Percentiles rank a stretch among this genome's conserved stretches.
Conservation (phyloP, 2,888 invertebrate species). For the Lasioglossum oenotherae region DNA sequence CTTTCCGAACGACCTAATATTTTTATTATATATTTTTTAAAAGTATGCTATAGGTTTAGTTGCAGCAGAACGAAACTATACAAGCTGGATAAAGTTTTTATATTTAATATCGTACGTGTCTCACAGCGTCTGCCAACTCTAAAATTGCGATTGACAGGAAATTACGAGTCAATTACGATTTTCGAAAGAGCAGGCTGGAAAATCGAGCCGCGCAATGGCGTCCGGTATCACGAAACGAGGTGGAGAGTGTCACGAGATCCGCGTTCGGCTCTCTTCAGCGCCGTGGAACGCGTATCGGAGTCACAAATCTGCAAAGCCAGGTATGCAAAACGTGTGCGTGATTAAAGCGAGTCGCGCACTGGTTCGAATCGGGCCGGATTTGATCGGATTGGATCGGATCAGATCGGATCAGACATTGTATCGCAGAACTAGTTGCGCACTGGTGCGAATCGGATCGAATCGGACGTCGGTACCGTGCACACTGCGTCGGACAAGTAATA, state of each 20-base stretch:
- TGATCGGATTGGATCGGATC: conserved; percentile 66
- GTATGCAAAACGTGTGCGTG: conserved; percentile 61
- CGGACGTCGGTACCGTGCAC: conserved; percentile 60
- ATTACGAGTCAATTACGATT: background rate
- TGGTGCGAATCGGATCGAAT: conserved; percentile 67
- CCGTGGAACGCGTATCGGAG: conserved; percentile 10
- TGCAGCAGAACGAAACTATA: no score
- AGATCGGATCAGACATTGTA: conserved; percentile 65
- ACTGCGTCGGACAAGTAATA: conserved; percentile 49
- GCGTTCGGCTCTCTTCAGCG: conserved; percentile 18
- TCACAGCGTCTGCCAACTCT: background rate
- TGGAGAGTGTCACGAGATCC: conserved; percentile 9
- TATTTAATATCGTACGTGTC: background rate
- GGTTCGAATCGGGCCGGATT: conserved; percentile 61
- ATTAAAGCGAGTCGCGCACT: conserved; percentile 61
- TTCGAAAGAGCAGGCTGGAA: background rate
- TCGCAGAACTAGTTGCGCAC: conserved; percentile 65
- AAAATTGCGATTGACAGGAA: background rate
- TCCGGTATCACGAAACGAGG: background rate
- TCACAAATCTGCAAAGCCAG: conserved; percentile 54
- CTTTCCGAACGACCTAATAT: no score
- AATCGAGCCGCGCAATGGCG: background rate
- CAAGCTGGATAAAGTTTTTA: no score
- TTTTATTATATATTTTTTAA: no score
- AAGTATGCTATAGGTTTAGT: background rate